These are phyloP conservation scores for Bostrychus sinensis DNA, from an alignment of 2,113 vertebrate species.

Conservation along the genomic window DNA sequence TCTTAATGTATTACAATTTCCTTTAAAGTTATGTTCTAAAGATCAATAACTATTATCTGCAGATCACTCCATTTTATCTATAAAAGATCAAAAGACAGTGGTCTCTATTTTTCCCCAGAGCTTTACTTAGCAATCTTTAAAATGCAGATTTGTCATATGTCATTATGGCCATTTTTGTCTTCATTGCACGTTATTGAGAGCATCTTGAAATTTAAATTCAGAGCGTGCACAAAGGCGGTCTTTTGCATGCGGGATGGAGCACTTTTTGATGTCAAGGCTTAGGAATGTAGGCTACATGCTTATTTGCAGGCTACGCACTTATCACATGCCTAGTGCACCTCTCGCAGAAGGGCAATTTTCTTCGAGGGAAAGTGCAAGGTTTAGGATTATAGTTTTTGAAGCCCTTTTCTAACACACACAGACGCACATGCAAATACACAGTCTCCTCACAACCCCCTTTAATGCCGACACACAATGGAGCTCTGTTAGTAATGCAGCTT, in stretches of 20 bases:
- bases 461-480: slow-evolving; percentile 53
- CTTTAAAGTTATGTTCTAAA: neutral
- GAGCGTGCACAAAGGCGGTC: slow-evolving; percentile 9
- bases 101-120: neutral
- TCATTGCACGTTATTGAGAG: slow-evolving; percentile 26
- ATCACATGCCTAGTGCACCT: slow-evolving; percentile 55
- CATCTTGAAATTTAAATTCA: slow-evolving; percentile 15
- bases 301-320: slow-evolving; percentile 53
- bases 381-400: slow-evolving; percentile 47
- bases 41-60: too few relatives aligned
- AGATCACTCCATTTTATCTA: too few relatives aligned
- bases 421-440: slow-evolving; percentile 3
- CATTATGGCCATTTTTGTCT: slow-evolving; percentile 10
- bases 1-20: neutral
- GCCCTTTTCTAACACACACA: slow-evolving; percentile 25
- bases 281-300: slow-evolving; percentile 67
- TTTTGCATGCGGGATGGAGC: slow-evolving; percentile 40
- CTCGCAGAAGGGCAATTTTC: slow-evolving; percentile 48
- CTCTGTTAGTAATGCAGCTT: slow-evolving; percentile 59
- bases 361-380: slow-evolving; percentile 42
- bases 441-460: slow-evolving; percentile 30
- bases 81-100: too few relatives aligned
- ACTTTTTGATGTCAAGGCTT: slow-evolving; percentile 58
- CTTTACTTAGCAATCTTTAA: too few relatives aligned
- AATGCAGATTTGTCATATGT: slow-evolving; percentile 1